A percentile compares a stretch with the other conserved stretches of the same genome.
These are phyloP conservation scores for Xiphias gladius DNA, from an alignment of 2,113 vertebrate species.

Conservation along the genomic window DNA sequence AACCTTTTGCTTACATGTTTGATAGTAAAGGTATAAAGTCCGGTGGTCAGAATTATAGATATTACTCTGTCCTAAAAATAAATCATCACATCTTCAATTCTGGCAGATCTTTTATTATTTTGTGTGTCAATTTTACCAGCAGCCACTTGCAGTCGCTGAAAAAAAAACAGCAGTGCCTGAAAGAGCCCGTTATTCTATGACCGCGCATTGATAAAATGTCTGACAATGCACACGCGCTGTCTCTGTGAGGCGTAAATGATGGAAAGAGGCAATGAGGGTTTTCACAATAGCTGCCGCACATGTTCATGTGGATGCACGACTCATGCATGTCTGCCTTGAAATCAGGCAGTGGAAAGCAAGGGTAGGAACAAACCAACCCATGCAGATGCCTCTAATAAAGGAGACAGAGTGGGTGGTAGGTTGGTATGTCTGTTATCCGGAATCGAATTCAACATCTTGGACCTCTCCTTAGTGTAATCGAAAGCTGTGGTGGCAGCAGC, in stretches of 20 bases:
- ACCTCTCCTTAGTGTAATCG: slow-evolving; percentile 19
- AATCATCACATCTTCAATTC: neutral
- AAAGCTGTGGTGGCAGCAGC: slow-evolving; percentile 51
- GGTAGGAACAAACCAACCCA: slow-evolving; percentile 28
- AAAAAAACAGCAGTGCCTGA: neutral
- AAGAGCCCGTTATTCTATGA: neutral
- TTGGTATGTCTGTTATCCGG: slow-evolving; percentile 17
- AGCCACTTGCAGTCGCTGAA: neutral
- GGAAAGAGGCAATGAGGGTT: slow-evolving; percentile 1
- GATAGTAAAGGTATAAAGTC: neutral
- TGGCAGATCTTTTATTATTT: neutral
- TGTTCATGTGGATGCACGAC: neutral
- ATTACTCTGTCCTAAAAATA: neutral
- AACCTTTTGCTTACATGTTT: neutral
- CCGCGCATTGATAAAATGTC: neutral
- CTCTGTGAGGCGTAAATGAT: neutral
- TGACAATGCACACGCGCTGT: neutral
- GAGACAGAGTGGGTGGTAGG: slow-evolving; percentile 52
- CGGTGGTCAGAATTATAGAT: neutral
- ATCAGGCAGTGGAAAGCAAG: slow-evolving; percentile 42
- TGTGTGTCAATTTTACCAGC: neutral
- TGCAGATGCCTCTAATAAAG: slow-evolving; percentile 32
- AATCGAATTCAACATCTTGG: slow-evolving; percentile 27
- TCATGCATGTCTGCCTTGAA: neutral
- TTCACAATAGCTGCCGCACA: neutral